These are phyloP conservation scores for Drosophila melanocephala DNA, from an alignment of 2,888 invertebrate species.

Conservation along the genomic window DNA sequence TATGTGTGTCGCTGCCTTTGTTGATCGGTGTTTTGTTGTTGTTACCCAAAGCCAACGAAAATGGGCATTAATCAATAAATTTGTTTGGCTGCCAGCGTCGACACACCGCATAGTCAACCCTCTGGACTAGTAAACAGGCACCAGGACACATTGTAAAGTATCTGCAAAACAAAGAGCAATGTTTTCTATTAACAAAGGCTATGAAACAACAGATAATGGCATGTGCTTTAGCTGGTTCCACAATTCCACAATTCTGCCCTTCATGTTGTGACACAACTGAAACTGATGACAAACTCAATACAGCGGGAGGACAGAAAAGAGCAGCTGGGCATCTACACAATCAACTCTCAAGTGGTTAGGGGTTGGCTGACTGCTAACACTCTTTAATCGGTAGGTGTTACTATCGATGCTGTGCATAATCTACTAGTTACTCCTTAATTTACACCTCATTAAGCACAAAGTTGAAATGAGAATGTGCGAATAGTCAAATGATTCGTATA, in stretches of 20 bases:
- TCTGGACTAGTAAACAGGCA: constrained; percentile 6
- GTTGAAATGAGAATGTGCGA: constrained; percentile 29
- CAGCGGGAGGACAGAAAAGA: constrained; percentile 59
- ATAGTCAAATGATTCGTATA: constrained; percentile 32
- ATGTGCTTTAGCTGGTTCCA: constrained; percentile 46
- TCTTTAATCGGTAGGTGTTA: constrained; percentile 51
- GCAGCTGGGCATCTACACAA: constrained; percentile 54
- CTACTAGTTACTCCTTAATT: constrained; percentile 62
- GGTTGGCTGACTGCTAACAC: constrained; percentile 10
- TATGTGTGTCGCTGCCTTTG: constrained; percentile 56
- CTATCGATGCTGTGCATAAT: constrained; percentile 1
- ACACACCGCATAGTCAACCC: constrained; percentile 68
- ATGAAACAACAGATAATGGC: constrained; percentile 46
- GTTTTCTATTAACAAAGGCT: constrained; percentile 46
- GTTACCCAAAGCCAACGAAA: constrained; percentile 39
- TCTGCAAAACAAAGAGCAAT: constrained; percentile 62
- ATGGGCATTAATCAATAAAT: constrained; percentile 84
- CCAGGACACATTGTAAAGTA: constrained; percentile 58
- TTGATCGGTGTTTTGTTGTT: constrained; percentile 46
- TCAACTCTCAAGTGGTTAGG: constrained; percentile 47
- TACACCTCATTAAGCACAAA: constrained; percentile 58
- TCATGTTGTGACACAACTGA: constrained; percentile 69
- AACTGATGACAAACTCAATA: constrained; percentile 59
- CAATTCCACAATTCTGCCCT: constrained; percentile 51
- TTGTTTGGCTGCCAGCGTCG: constrained; percentile 78